Conservation (phyloP, 1,140 invertebrate species). For the Lasioglossum baleicum region DNA sequence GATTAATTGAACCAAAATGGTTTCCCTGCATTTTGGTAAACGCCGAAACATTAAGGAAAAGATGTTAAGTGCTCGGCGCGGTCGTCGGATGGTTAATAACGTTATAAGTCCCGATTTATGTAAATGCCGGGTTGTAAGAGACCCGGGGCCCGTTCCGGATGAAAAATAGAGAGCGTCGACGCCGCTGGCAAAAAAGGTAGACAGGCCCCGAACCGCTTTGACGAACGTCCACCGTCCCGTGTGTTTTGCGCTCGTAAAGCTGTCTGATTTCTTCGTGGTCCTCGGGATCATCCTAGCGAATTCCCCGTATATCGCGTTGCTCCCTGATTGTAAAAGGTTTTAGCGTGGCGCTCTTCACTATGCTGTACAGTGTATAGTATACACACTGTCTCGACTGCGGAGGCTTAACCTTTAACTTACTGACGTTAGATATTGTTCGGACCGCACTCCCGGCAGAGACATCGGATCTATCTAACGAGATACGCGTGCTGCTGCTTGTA, state of each 20-base stretch:
- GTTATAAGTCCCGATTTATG: slow-evolving; percentile 3
- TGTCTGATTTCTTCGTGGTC: slow-evolving; percentile 42
- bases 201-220: slow-evolving; percentile 31
- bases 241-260: slow-evolving; percentile 46
- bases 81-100: not conserved
- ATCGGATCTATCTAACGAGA: slow-evolving; percentile 43
- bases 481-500: slow-evolving; percentile 43
- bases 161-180: slow-evolving; percentile 17
- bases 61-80: too few species aligned
- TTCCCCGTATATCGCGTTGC: slow-evolving; percentile 25
- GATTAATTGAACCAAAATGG: too few species aligned
- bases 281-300: slow-evolving; percentile 12
- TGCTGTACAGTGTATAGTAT: too few species aligned
- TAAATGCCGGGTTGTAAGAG: not conserved
- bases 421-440: slow-evolving; percentile 24
- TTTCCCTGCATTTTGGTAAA: too few species aligned
- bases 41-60: too few species aligned
- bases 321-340: slow-evolving; percentile 33
- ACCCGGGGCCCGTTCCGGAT: not conserved
- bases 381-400: not conserved
- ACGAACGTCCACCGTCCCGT: slow-evolving; percentile 28
- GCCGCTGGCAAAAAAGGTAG: slow-evolving; percentile 49
- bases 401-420: slow-evolving; percentile 37
- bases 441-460: not conserved
- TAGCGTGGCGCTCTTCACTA: not conserved